These are phyloP conservation scores for Ochropleura leucogaster DNA, from an alignment of 2,888 invertebrate species.

Conservation along the genomic window DNA sequence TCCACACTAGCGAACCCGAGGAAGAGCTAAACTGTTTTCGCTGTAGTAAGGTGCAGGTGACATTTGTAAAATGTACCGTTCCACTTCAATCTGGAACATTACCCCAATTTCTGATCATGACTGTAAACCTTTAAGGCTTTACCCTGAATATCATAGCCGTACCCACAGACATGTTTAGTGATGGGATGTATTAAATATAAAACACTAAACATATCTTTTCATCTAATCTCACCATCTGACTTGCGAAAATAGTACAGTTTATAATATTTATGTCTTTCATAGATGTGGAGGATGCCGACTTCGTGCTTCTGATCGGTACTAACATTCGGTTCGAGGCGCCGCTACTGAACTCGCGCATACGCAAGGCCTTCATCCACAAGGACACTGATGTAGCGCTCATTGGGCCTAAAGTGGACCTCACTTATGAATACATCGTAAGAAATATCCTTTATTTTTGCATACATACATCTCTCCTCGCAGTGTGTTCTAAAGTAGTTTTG, in stretches of 20 bases:
- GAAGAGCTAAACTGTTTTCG: too few relatives aligned
- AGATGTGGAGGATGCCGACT: conserved; percentile 98
- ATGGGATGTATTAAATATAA: too few relatives aligned
- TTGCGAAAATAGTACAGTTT: neutral
- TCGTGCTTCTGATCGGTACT: conserved; percentile 97
- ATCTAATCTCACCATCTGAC: too few relatives aligned
- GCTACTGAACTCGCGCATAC: conserved; percentile 97
- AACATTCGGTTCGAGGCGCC: conserved; percentile 99
- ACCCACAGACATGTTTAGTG: too few relatives aligned
- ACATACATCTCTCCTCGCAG: neutral
- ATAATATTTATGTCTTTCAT: neutral
- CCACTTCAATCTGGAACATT: too few relatives aligned
- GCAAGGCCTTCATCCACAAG: conserved; percentile 98
- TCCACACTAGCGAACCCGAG: too few relatives aligned
- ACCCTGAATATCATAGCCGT: too few relatives aligned
- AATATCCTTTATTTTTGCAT: neutral
- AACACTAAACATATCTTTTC: too few relatives aligned
- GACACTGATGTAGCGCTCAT: conserved; percentile 96
- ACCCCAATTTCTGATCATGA: too few relatives aligned
- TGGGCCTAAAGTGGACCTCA: conserved; percentile 97
- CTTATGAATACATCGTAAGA: conserved; percentile 96
- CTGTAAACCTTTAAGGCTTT: too few relatives aligned
- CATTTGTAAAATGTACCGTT: too few relatives aligned
- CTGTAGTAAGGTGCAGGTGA: too few relatives aligned
- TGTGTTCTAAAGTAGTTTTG: neutral